These are phyloP conservation scores for Trichonephila inaurata DNA, from an alignment of 1,140 invertebrate genomes.

Conservation along the genomic window DNA sequence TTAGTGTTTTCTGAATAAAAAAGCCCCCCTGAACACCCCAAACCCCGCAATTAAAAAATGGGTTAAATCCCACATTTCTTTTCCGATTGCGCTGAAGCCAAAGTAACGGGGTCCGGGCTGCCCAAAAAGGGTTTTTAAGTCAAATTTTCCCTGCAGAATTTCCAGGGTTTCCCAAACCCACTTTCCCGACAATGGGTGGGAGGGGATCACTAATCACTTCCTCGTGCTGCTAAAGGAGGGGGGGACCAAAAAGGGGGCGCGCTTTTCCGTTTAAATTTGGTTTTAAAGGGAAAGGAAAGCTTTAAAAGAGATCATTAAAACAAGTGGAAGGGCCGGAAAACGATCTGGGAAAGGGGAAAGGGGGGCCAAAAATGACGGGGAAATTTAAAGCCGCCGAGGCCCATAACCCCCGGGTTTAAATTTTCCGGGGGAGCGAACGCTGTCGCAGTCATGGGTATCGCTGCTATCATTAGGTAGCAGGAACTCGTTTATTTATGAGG, in stretches of 20 bases:
- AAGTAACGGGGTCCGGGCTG: neutral
- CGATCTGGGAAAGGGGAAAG: slow-evolving; percentile 43
- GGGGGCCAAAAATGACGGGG: slow-evolving; percentile 62
- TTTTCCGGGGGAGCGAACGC: slow-evolving; percentile 21
- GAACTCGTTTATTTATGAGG: slow-evolving; percentile 26
- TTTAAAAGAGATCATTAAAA: slow-evolving; percentile 54
- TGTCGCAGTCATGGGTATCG: slow-evolving; percentile 41
- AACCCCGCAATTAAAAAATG: neutral
- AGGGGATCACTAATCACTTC: slow-evolving; percentile 41
- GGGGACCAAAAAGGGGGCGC: neutral
- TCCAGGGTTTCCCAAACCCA: neutral
- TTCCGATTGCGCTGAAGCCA: neutral
- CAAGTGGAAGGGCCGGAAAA: slow-evolving; percentile 31
- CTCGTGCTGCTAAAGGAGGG: neutral
- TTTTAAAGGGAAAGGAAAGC: slow-evolving; percentile 46
- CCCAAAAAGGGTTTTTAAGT: neutral
- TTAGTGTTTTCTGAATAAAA: no score
- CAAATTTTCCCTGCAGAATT: neutral
- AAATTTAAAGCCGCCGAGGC: slow-evolving; percentile 53
- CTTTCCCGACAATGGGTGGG: slow-evolving; percentile 1
- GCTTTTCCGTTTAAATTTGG: slow-evolving; percentile 34
- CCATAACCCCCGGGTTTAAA: slow-evolving; percentile 57
- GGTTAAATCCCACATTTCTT: neutral
- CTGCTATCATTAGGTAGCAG: slow-evolving; percentile 52
- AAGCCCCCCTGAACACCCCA: no score